These are phyloP conservation scores for Chitala chitala DNA, from an alignment of 2,113 vertebrate species.

Conservation along the genomic window DNA sequence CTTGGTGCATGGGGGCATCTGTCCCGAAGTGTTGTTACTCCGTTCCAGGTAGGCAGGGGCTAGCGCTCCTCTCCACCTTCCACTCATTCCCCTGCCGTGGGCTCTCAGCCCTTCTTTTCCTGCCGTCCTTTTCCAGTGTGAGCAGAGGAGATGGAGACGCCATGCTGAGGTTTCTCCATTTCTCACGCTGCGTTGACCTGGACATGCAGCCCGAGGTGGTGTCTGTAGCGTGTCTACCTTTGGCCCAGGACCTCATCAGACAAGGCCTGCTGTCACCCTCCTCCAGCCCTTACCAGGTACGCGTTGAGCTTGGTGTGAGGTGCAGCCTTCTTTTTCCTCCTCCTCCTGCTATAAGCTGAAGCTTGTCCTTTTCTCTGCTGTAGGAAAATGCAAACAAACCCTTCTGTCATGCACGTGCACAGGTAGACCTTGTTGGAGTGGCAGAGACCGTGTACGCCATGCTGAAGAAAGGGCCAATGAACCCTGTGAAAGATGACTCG, in stretches of 20 bases:
- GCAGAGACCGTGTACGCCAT: slow-evolving; percentile 70
- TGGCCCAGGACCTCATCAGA: slow-evolving; percentile 58
- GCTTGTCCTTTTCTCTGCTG: no score
- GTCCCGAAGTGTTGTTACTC: slow-evolving; percentile 51
- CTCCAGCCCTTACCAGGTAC: slow-evolving; percentile 69
- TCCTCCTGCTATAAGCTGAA: background rate
- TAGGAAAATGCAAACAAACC: no score
- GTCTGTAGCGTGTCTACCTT: slow-evolving; percentile 54
- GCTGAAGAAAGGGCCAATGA: slow-evolving; percentile 58
- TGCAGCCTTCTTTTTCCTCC: background rate
- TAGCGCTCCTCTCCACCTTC: background rate
- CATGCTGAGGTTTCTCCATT: slow-evolving; percentile 69
- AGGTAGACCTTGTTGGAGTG: slow-evolving; percentile 78
- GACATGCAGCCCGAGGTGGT: slow-evolving; percentile 49
- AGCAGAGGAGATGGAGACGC: slow-evolving; percentile 35
- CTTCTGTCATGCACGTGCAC: background rate
- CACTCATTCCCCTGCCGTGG: background rate
- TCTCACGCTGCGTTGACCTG: slow-evolving; percentile 74
- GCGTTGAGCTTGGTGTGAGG: background rate
- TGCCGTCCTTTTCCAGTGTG: background rate
- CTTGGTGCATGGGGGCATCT: slow-evolving; percentile 71
- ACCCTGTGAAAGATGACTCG: slow-evolving; percentile 55
- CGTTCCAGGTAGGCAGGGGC: slow-evolving; percentile 40
- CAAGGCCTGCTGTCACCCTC: slow-evolving; percentile 62
- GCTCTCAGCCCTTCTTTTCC: background rate